A percentile compares a stretch with the other conserved stretches of the same genome.
Evolutionary conservation across 2,888 invertebrate genomes (phyloP).

Genomic region (Sesamia inferens): DNA sequence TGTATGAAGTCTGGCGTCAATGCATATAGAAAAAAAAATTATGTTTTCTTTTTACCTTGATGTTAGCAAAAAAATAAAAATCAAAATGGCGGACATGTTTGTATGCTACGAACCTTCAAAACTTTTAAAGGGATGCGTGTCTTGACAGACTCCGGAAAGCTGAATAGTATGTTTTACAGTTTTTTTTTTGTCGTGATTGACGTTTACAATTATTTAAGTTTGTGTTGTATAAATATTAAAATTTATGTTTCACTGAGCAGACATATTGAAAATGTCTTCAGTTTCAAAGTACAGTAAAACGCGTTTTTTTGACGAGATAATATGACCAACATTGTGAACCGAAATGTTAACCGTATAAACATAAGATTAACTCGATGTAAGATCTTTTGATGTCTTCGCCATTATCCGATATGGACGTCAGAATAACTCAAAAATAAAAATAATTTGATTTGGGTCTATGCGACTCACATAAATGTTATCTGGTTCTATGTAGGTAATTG

Average conservation of each 20-base stretch:
- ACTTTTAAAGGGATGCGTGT: background rate
- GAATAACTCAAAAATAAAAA: background rate
- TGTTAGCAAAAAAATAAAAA: background rate
- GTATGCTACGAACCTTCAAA: background rate
- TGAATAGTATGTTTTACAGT: background rate
- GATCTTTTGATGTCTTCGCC: conserved; percentile 52
- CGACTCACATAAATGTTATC: background rate
- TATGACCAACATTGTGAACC: conserved; percentile 33
- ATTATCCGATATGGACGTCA: conserved; percentile 8
- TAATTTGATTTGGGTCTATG: background rate
- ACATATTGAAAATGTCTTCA: background rate
- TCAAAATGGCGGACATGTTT: background rate
- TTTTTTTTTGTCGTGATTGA: background rate
- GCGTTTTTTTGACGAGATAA: conserved; percentile 17
- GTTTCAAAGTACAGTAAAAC: conserved; percentile 44
- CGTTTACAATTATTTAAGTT: background rate
- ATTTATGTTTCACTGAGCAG: background rate
- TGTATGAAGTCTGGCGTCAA: background rate
- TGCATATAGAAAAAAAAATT: background rate
- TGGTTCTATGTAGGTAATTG: conserved; percentile 15
- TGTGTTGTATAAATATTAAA: background rate
- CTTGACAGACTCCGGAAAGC: background rate
- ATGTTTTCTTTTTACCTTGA: background rate
- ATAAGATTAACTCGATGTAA: conserved; percentile 55
- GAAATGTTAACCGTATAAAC: conserved; percentile 38